A percentile compares a stretch with the other conserved stretches of the same genome.
Evolutionary conservation across 2,797 vertebrate genomes (phyloP).

Genomic region (Uromys caudimaculatus): DNA sequence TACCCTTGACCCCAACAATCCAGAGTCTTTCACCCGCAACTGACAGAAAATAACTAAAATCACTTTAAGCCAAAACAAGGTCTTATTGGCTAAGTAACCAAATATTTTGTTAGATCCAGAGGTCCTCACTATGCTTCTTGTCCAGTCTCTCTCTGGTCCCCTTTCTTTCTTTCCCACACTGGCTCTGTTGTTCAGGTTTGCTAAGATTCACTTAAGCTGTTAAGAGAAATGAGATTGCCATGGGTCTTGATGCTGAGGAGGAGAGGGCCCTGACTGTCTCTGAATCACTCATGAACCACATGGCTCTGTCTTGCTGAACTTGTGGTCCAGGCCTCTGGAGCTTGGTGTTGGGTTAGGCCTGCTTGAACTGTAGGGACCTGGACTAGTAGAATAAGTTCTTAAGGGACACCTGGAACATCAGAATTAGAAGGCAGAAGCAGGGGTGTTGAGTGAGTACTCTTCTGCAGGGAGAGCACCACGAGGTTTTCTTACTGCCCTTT

Average conservation of each 20-base stretch:
- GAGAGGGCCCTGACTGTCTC: background rate
- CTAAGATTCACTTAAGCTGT: background rate
- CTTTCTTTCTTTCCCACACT: background rate
- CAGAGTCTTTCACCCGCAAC: background rate
- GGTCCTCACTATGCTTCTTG: background rate
- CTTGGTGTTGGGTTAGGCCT: background rate
- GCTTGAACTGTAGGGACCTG: background rate
- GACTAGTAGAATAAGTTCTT: background rate
- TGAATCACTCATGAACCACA: background rate
- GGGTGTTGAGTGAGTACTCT: background rate
- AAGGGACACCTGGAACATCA: background rate
- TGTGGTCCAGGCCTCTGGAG: background rate
- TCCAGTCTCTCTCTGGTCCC: background rate
- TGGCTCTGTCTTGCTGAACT: background rate
- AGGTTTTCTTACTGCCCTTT: background rate
- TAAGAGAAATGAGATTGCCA: background rate
- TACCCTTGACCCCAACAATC: background rate
- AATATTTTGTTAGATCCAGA: background rate
- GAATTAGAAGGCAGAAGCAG: background rate
- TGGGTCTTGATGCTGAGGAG: background rate
- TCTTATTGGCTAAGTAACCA: background rate
- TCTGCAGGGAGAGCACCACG: background rate
- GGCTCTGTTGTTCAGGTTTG: background rate
- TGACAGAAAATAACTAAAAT: conserved; percentile 39
- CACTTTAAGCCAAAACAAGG: background rate